Conservation (phyloP, 2,113 vertebrate genomes). For the Phyllostomus hastatus region DNA sequence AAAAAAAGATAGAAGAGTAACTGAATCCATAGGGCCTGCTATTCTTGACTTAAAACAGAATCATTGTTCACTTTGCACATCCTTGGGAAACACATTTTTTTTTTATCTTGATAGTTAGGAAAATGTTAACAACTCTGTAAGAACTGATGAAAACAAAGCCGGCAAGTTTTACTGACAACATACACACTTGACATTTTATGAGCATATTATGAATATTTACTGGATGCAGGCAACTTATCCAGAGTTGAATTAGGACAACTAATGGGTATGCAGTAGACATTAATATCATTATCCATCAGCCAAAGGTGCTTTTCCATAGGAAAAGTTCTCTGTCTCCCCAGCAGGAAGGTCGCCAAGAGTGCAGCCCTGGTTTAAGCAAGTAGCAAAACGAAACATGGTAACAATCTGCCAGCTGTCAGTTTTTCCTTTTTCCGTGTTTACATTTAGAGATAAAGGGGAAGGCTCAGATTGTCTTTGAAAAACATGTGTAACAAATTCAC, state of each 20-base stretch:
- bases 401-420: too few relatives aligned
- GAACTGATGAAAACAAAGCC: not conserved
- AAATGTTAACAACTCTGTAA: not conserved
- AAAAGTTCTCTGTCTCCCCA: not conserved
- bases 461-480: not conserved
- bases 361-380: not conserved
- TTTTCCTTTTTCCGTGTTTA: not conserved
- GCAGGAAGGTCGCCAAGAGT: not conserved
- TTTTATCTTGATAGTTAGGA: not conserved
- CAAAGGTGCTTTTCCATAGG: not conserved
- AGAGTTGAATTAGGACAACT: not conserved
- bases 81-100: not conserved
- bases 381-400: not conserved
- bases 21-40: not conserved
- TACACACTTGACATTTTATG: not conserved
- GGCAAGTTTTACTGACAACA: not conserved
- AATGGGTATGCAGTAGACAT: not conserved
- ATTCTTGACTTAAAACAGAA: not conserved
- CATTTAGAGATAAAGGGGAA: not conserved
- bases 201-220: not conserved
- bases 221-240: not conserved
- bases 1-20: not conserved
- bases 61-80: not conserved
- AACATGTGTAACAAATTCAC: not conserved
- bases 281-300: not conserved